Conservation (phyloP, 2,888 invertebrate genomes). For the Eupeodes latifasciatus region DNA sequence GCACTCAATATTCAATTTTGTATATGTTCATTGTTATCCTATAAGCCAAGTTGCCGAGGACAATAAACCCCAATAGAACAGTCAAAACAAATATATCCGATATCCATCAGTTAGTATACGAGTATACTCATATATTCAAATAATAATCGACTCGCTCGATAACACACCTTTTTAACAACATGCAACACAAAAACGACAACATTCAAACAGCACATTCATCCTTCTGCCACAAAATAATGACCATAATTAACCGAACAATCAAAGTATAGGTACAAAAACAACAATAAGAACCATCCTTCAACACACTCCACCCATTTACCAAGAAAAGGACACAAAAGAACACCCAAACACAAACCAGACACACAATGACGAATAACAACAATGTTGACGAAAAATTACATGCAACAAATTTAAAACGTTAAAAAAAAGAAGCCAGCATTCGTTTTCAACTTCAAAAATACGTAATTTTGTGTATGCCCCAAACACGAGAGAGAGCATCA, state of each 20-base stretch:
- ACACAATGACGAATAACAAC: conserved; percentile 27
- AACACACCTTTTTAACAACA: conserved; percentile 50
- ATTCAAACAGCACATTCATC: conserved; percentile 32
- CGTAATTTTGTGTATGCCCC: conserved; percentile 13
- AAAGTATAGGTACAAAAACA: conserved; percentile 46
- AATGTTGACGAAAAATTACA: conserved; percentile 26
- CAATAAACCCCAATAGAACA: neutral
- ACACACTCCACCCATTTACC: conserved; percentile 32
- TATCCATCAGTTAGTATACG: conserved; percentile 6
- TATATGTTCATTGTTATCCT: neutral
- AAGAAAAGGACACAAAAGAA: conserved; percentile 25
- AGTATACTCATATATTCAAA: conserved; percentile 8
- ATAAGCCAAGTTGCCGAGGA: neutral
- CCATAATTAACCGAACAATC: conserved; percentile 63
- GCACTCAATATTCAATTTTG: neutral
- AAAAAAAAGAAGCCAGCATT: neutral
- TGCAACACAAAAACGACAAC: neutral
- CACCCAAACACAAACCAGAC: neutral
- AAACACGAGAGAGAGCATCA: conserved; percentile 61
- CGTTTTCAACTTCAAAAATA: conserved; percentile 16
- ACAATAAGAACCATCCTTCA: conserved; percentile 24
- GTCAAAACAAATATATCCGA: conserved; percentile 31
- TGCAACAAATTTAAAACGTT: neutral
- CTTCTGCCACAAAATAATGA: conserved; percentile 55
- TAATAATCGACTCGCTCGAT: conserved; percentile 36